Conservation (phyloP, 2,888 invertebrate genomes). For the Chymomyza procnemis region DNA sequence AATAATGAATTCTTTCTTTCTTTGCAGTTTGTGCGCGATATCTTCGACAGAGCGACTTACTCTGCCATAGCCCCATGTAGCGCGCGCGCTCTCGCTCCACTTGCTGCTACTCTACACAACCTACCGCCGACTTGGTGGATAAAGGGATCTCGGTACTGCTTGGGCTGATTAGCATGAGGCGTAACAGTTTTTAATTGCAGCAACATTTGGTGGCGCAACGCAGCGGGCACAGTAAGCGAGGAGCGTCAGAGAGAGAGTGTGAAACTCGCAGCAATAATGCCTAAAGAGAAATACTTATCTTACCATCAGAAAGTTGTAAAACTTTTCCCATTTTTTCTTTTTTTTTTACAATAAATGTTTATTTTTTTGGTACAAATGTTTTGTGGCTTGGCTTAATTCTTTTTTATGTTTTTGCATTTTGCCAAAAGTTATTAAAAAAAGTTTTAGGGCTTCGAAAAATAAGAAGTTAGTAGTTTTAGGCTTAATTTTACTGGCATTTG, state of each 20-base stretch:
- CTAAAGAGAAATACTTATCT: slow-evolving; percentile 50
- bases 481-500: no score
- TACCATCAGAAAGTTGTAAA: slow-evolving; percentile 65
- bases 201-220: slow-evolving; percentile 67
- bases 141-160: slow-evolving; percentile 55
- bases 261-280: slow-evolving; percentile 37
- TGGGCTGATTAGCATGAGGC: slow-evolving; percentile 72
- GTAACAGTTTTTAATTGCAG: slow-evolving; percentile 75
- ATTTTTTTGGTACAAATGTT: slow-evolving; percentile 51
- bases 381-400: slow-evolving; percentile 32
- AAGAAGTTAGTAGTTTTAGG: background rate
- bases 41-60: slow-evolving; percentile 1
- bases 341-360: slow-evolving; percentile 58
- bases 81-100: slow-evolving; percentile 1
- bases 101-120: slow-evolving; percentile 2
- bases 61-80: slow-evolving; percentile 2
- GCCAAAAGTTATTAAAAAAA: background rate
- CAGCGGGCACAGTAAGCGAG: slow-evolving; percentile 44
- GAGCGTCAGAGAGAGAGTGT: slow-evolving; percentile 13
- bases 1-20: slow-evolving; percentile 77
- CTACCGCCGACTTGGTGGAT: slow-evolving; percentile 32
- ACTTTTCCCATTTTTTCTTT: slow-evolving; percentile 51
- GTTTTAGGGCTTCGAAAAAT: background rate
- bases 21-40: slow-evolving; percentile 43
- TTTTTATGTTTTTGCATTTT: slow-evolving; percentile 7